Base-by-base conservation (phyloP, 2,888 invertebrate species). In the Eristalis arbustorum region DNA sequence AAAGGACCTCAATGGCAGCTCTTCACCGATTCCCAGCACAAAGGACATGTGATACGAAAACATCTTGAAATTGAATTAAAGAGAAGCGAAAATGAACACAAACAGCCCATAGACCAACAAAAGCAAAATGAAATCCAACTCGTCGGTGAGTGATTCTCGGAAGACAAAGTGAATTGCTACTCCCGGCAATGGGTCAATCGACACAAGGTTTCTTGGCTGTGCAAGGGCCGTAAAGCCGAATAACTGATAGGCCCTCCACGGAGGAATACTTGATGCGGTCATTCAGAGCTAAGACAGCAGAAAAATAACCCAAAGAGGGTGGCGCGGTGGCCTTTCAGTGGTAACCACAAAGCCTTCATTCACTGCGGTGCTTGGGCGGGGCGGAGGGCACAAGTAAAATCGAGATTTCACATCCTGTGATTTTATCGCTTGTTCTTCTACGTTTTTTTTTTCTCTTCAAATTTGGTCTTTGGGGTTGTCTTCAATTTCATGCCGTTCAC, bases 401-500 rank as follows among this genome's bases (percentile, higher is more conserved):
- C 31, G 25, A 31, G 22, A 34, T 11, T 61, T 31, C 61, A 31
- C n/a, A 62, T 18, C 34, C 49, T 25, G 49, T 49, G 68, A 76
- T 68, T 76, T 68, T 62, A 61, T 68, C 62, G 49, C 25, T 56
- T 76, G 62, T 37, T 37, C 13, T 37, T 31, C 31, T 31, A 31
- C 6, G 6, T 31, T 31, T 49, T 75, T 67, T 61, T 62, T 14
- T 40, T 40, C 14, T 56, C 61, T 68, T 68, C 28, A 56, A 69
- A 76, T 63, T 68, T 56, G 68, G 76, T 76, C 76, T 49, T 49
- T 62, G 62, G 76, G 68, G 61, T 61, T 56, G 61, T 56, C 68
- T 76, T 76, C 75, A 76, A 62, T 76, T 76, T 68, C 61, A 67
- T 68, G 67, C 62, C 67, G 23, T 62, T n/a, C 18, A 6, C 49